Conservation (phyloP, 2,888 invertebrate genomes). For the Pharmacophagus antenor region DNA sequence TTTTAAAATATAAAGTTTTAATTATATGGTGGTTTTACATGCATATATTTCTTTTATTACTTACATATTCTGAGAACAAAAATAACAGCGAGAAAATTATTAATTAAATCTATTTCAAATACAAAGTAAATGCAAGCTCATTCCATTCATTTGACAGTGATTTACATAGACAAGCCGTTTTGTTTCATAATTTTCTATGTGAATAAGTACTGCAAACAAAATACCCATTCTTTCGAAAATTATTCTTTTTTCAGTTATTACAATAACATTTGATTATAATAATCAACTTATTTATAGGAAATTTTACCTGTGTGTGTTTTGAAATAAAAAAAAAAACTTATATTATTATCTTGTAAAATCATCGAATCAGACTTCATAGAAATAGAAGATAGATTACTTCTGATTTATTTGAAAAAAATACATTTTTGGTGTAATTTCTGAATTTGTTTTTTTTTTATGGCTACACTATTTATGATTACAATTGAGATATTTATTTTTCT, state of each 20-base stretch:
- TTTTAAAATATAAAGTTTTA: too few relatives aligned
- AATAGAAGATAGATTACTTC: background rate
- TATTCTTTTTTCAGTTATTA: too few relatives aligned
- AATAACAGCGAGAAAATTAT: background rate
- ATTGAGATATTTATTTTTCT: conserved; percentile 4
- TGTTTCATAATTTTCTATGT: background rate
- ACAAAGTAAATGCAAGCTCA: conserved; percentile 29
- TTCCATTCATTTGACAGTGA: conserved; percentile 23
- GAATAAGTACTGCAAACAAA: background rate
- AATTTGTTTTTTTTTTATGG: background rate
- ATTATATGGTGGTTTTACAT: conserved; percentile 30
- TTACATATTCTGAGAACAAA: conserved; percentile 6
- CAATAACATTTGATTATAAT: too few relatives aligned
- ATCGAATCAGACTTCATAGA: background rate
- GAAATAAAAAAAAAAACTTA: too few relatives aligned
- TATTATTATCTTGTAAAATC: background rate
- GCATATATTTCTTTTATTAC: background rate
- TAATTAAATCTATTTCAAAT: conserved; percentile 9
- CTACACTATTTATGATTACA: background rate
- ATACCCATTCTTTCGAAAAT: background rate
- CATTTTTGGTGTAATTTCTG: background rate
- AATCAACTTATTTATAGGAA: too few relatives aligned
- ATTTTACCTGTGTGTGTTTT: too few relatives aligned
- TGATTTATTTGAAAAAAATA: background rate
- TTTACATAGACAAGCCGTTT: conserved; percentile 1